Evolutionary conservation across 2,797 vertebrate species (phyloP), one percentile per base, ranked within the genome.

Genomic region (Pseudopleuronectes americanus): DNA sequence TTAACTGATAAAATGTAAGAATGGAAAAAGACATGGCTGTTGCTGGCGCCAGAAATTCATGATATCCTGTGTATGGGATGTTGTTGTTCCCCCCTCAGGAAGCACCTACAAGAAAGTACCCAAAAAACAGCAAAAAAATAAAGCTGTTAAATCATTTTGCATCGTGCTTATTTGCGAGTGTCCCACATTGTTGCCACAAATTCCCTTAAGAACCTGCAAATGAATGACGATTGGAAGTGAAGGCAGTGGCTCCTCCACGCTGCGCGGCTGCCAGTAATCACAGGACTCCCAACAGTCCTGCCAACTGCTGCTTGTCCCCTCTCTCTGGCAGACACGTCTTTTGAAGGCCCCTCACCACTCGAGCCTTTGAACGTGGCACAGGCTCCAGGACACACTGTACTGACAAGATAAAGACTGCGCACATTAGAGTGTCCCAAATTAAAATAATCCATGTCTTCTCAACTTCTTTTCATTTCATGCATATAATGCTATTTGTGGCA

Each of bases 221-320:
- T 80, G 51, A 64, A 77, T 80, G 71, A 72, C 67, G 71, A 83
- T 70, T 71, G 72, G 67, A 84, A 80, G 71, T 77, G 79, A 79
- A 68, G 73, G 75, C 77, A 66, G 53, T 60, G 43, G 80, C 77
- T 82, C 71, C 67, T 77, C 47, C 54, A 38, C 74, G 28, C 63
- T 43, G 66, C 57, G 71, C 75, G 68, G 76, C 79, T 85, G 86
- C 89, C 85, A 84, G 60, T 49, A 69, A 54, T 52, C 19, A n/a
- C 59, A 47, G 54, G 73, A 80, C 79, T 83, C 80, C 76, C 76
- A 68, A 41, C 73, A 64, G 76, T 85, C 74, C 80, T 70, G 80
- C 84, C 81, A 84, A 82, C 78, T 69, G 75, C 78, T 64, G 77
- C 71, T 68, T 7, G 63, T 64, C 76, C 73, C 67, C 41, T 22